Conservation (phyloP, 2,888 invertebrate genomes). For the Eupithecia pulchellata region DNA sequence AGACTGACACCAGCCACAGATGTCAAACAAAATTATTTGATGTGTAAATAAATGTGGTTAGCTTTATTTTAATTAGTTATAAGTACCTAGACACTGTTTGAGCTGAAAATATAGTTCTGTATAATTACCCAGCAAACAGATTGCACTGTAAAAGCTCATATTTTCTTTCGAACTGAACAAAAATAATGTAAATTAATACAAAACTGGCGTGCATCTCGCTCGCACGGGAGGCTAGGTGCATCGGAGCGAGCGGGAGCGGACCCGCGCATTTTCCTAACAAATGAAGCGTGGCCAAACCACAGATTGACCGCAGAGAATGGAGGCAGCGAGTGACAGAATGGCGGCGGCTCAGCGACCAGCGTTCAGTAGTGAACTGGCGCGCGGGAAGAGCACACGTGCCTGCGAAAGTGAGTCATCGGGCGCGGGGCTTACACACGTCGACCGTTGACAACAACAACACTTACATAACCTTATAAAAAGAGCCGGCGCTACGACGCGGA, state of each 20-base stretch:
- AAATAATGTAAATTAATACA: constrained; percentile 77
- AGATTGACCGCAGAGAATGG: constrained; percentile 86
- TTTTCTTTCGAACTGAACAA: constrained; percentile 82
- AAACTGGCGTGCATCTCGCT: constrained; percentile 76
- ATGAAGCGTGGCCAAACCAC: constrained; percentile 86
- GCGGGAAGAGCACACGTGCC: constrained; percentile 73
- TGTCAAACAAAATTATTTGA: constrained; percentile 43
- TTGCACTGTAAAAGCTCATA: constrained; percentile 76
- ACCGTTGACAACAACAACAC: constrained; percentile 44
- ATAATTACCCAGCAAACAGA: constrained; percentile 53
- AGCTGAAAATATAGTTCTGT: not conserved
- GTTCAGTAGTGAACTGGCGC: constrained; percentile 79
- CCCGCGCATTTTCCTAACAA: constrained; percentile 83
- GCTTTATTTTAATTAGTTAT: not conserved
- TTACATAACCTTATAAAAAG: constrained; percentile 37
- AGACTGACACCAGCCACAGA: constrained; percentile 48
- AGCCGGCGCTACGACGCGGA: constrained; percentile 56
- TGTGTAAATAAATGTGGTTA: constrained; percentile 40
- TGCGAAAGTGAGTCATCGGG: constrained; percentile 54
- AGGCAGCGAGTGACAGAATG: constrained; percentile 85
- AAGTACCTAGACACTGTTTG: too few relatives aligned
- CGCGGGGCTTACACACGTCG: constrained; percentile 74
- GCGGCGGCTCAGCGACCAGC: constrained; percentile 71
- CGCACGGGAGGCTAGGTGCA: constrained; percentile 46
- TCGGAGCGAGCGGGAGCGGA: constrained; percentile 66